Evolutionary conservation across 2,797 vertebrate genomes (phyloP).

Genomic region (Sebastes ruberrimus): DNA sequence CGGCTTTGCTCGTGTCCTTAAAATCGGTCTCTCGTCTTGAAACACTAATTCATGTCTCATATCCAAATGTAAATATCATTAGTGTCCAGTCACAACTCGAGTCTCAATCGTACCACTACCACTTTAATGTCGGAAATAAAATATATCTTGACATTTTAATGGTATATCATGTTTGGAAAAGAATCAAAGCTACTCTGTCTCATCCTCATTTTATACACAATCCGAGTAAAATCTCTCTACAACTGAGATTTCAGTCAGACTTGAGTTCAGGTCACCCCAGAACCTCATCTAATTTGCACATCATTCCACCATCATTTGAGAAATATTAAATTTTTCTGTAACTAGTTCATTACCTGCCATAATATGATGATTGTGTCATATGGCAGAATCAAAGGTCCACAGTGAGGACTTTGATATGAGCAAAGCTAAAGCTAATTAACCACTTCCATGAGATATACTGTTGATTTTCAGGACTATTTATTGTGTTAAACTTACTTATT

Average conservation of each 20-base stretch:
- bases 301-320: background rate
- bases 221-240: background rate
- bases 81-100: background rate
- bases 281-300: background rate
- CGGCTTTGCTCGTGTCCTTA: background rate
- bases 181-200: background rate
- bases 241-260: background rate
- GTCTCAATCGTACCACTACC: background rate
- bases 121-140: slow-evolving; percentile 12
- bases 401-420: background rate
- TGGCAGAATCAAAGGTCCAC: background rate
- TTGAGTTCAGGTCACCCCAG: background rate
- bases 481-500: background rate
- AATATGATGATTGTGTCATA: background rate
- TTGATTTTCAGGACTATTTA: background rate
- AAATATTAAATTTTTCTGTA: background rate
- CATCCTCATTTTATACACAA: background rate
- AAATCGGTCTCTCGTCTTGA: background rate
- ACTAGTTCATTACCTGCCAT: background rate
- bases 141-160: slow-evolving; percentile 5
- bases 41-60: slow-evolving; percentile 4
- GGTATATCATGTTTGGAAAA: background rate
- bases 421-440: background rate
- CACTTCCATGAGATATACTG: background rate
- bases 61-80: slow-evolving; percentile 28